Base-by-base conservation (phyloP, 2,888 invertebrate species). In the Drosophila koepferae region DNA sequence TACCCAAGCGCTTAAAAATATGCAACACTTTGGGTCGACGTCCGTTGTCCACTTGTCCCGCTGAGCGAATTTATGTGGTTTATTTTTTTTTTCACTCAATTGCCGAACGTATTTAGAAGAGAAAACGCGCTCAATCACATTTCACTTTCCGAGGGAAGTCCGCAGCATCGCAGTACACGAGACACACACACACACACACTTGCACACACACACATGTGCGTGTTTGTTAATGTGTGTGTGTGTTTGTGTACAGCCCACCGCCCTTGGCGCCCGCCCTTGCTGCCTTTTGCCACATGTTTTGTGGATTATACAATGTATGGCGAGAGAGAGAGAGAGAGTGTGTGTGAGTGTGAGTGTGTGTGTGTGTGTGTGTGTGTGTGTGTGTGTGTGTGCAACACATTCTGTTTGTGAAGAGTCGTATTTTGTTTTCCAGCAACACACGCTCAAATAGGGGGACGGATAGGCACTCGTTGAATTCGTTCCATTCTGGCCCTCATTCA, bases 131-230 rank as follows among this genome's bases (percentile, higher is more conserved):
- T 86, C 86, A 88, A 86, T 76, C 86, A 77, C 85, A 86, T 86
- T 89, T 86, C 79, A 84, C 89, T 86, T 89, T 86, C 82, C 81
- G 85, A 86, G 87, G 84, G 86, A 82, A 86, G 86, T 80, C 77
- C 74, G 69, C 81, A 54, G 53, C 55, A 65, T 40, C 55, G n/a
- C n/a, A n/a, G n/a, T n/a, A n/a, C n/a, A n/a, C n/a, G n/a, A n/a
- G n/a, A n/a, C n/a, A 18, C 40, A 44, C n/a, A 59, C 38, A 59
- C 36, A 71, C 23, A 12, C 40, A 44, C 14, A 59, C 38, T 49
- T 28, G 67, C n/a, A n/a, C n/a, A n/a, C n/a, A n/a, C n/a, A n/a
- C n/a, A n/a, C n/a, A n/a, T 54, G 20, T 6, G 12, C 5, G 41
- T n/a, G n/a, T 44, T 2, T 40, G 40, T 40, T 14, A 1, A 4